Base-by-base conservation (phyloP, 2,797 vertebrate species). In the Furcifer pardalis region DNA sequence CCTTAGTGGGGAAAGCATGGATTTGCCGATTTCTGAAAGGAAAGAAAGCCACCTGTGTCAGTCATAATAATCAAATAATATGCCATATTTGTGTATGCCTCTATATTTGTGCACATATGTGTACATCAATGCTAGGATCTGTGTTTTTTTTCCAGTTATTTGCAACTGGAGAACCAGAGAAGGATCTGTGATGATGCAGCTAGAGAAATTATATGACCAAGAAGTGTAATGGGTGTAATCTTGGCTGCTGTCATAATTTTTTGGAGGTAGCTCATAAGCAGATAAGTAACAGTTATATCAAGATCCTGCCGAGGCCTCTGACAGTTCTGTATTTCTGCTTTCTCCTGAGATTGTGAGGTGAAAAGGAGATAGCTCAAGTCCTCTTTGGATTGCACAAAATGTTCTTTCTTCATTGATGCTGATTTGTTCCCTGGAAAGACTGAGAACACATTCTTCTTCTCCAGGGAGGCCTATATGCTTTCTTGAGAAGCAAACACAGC, bases 1-100 rank as follows among this genome's bases (percentile, higher is more conserved):
- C 96, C 2, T 96, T 96, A 89, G 97, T 96, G 84, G 95, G 95
- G 75, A 94, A 91, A 40, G 97, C 97, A 0, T 86, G 87, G 42
- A 99, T 82, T 1, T 90, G 95, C 56, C 66, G 71, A 0, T 86
- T 89, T 49, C 97, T 98, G 93, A 81, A 93, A 89, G 17, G 59
- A 81, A 1, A 46, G 73, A 56, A 78, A 69, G 23, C 10, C 72
- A 21, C 2, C 52, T 7, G 27, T 27, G 7, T 42, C 35, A 27
- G 9, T 72, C 9, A 63, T 19, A 15, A 37, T 63, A 79, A n/a
- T 37, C 56, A 15, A 17, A 19, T 56, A 40, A 68, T 42, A 21
- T 62, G 44, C 37, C 27, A n/a, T 78, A 2, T 37, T 25, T 44
- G 37, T 13, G 15, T 37, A 13, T 27, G 10, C 40, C 1, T 44